Base-by-base conservation (phyloP, 2,797 vertebrate species). In the Novumbra hubbsi region DNA sequence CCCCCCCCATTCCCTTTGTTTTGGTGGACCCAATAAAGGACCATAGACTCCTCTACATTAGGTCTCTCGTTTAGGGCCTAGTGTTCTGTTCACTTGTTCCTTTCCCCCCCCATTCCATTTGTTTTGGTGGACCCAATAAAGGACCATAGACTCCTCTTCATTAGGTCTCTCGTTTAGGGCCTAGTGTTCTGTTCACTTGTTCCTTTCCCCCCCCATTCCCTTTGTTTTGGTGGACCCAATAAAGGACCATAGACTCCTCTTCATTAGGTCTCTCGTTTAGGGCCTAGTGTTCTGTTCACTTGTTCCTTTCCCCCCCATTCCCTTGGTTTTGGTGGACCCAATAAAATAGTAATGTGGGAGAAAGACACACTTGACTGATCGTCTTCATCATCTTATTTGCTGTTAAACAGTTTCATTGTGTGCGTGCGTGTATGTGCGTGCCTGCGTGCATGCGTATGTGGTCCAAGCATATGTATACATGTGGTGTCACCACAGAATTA, bases 151-250 rank as follows among this genome's bases (percentile, higher is more conserved):
- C n/a, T n/a, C n/a, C n/a, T n/a, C n/a, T n/a, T n/a, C n/a, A n/a
- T n/a, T n/a, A n/a, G n/a, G n/a, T n/a, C n/a, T 87, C 75, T 89
- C 88, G 84, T 87, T 50, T 73, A 88, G 86, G 86, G 88, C 84
- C 55, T 55, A 45, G 75, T 88, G 90, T 90, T 86, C 87, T 91
- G 87, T 81, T 74, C n/a, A 76, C 85, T 14, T 16, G 8, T 90
- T 89, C 85, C 88, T 85, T 82, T 83, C n/a, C 75, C 85, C 88
- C 79, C 82, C 84, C 83, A 71, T 78, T 84, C 76, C 30, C n/a
- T 21, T 91, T 92, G 88, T 90, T 88, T 88, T 75, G 71, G 72
- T n/a, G 52, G 72, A 84, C 73, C 85, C 28, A 34, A 83, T 86
- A 78, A 80, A 78, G 64, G 28, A 87, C 89, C 86, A 85, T 83